Percentiles rank a stretch among this genome's conserved stretches.
These are phyloP conservation scores for Gambelia wislizenii DNA, from an alignment of 2,797 vertebrate genomes.

Conservation along the genomic window DNA sequence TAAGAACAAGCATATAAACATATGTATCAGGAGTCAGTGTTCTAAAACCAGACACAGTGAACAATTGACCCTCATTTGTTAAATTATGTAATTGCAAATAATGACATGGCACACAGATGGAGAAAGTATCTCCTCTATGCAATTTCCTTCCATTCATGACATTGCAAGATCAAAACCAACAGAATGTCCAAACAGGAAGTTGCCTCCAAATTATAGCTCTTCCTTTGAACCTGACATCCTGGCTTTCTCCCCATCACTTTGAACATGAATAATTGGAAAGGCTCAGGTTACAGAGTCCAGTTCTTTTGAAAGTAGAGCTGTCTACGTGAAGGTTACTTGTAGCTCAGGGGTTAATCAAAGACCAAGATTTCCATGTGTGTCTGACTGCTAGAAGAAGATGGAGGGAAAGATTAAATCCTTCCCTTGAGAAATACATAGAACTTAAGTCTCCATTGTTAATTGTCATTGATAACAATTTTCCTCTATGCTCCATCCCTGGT, in stretches of 20 bases:
- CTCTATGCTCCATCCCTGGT: slow-evolving; percentile 44
- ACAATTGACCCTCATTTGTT: slow-evolving; percentile 48
- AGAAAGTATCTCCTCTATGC: background rate
- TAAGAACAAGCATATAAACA: slow-evolving; percentile 22
- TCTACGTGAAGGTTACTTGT: slow-evolving; percentile 85
- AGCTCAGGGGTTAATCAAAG: slow-evolving; percentile 87
- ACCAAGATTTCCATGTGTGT: slow-evolving; percentile 86
- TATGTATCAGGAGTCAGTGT: slow-evolving; percentile 17
- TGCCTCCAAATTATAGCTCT: slow-evolving; percentile 73
- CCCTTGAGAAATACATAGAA: slow-evolving; percentile 79
- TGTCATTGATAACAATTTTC: slow-evolving; percentile 76
- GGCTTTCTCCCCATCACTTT: slow-evolving; percentile 84
- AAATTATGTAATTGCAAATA: slow-evolving; percentile 54
- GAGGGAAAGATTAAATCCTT: slow-evolving; percentile 79
- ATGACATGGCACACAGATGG: background rate
- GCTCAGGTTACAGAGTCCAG: slow-evolving; percentile 87
- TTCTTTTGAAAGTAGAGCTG: slow-evolving; percentile 85
- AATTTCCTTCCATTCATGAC: slow-evolving; percentile 51
- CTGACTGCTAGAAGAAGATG: slow-evolving; percentile 73
- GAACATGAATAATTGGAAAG: slow-evolving; percentile 86
- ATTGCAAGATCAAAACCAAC: slow-evolving; percentile 40
- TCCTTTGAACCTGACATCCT: slow-evolving; percentile 90
- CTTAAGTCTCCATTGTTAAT: slow-evolving; percentile 82
- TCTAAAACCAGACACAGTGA: slow-evolving; percentile 43
- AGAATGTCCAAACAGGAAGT: slow-evolving; percentile 68